Percentiles rank a stretch among this genome's conserved stretches.
phyloP scores from a whole-genome alignment of 2,113 vertebrate genomes.

The Hippocampus comes region DNA sequence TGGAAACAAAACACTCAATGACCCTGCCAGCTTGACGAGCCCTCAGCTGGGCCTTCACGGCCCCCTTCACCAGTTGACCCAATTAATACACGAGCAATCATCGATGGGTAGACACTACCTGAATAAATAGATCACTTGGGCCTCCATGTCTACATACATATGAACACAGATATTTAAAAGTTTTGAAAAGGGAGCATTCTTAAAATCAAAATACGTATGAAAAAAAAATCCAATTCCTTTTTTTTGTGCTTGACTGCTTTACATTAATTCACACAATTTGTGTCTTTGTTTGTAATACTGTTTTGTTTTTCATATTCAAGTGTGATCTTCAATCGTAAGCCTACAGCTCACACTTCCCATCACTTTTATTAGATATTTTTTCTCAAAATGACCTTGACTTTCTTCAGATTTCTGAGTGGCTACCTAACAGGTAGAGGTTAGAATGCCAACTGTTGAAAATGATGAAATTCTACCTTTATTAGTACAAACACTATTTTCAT shows the following conservation, averaged over 20 bases:
- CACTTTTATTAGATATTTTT: neutral
- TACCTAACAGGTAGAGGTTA: neutral
- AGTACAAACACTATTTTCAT: neutral
- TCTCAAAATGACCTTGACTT: neutral
- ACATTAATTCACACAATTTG: neutral
- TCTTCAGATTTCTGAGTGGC: neutral
- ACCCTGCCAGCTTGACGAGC: conserved; percentile 48
- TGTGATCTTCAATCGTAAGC: neutral
- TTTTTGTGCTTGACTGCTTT: neutral
- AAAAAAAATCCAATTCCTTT: neutral
- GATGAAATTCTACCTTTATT: neutral
- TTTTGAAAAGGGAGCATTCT: too few relatives aligned
- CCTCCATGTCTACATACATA: neutral
- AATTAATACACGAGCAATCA: conserved; percentile 60
- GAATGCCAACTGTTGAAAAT: neutral
- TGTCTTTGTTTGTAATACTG: neutral
- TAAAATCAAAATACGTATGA: neutral
- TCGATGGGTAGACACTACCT: conserved; percentile 41
- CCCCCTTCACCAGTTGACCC: conserved; percentile 59
- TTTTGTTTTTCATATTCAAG: neutral
- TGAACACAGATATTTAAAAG: neutral
- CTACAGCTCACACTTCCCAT: neutral
- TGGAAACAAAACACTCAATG: conserved; percentile 25
- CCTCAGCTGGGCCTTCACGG: conserved; percentile 48
- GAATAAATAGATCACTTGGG: neutral